Evolutionary conservation across 2,888 invertebrate genomes (phyloP).

Genomic region (Synanthedon formicaeformis): DNA sequence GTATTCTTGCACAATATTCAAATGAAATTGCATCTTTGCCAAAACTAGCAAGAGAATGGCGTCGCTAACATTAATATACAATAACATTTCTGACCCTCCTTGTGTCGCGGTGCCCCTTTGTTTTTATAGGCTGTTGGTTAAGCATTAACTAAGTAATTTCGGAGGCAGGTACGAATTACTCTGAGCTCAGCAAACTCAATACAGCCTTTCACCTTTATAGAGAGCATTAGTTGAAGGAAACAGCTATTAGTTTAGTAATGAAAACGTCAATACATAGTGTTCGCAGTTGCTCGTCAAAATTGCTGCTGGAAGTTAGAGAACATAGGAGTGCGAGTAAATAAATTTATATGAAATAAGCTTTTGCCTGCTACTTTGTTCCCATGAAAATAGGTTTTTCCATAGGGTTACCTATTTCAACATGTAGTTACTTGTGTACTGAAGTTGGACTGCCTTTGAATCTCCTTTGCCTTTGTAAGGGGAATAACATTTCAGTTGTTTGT

Average conservation of each 20-base stretch:
- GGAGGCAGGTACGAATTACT: slow-evolving; percentile 40
- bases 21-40: slow-evolving; percentile 71
- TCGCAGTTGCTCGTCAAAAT: slow-evolving; percentile 4
- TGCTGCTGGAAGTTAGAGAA: too few species aligned
- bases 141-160: slow-evolving; percentile 55
- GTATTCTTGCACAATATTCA: slow-evolving; percentile 67
- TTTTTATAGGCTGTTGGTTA: slow-evolving; percentile 65
- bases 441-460: too few species aligned
- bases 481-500: too few species aligned
- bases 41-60: slow-evolving; percentile 64
- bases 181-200: slow-evolving; percentile 28
- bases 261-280: slow-evolving; percentile 7
- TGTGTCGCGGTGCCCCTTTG: slow-evolving; percentile 49
- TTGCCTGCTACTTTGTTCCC: too few species aligned
- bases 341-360: too few species aligned
- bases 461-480: too few species aligned
- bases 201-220: slow-evolving; percentile 15
- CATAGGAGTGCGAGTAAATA: too few species aligned
- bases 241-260: slow-evolving; percentile 8
- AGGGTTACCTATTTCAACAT: too few species aligned
- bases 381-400: too few species aligned
- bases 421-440: too few species aligned
- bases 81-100: slow-evolving; percentile 58
- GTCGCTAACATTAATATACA: slow-evolving; percentile 66
- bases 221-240: slow-evolving; percentile 14